Evolutionary conservation across 2,888 invertebrate genomes (phyloP), one percentile per base, ranked within the genome.

Genomic region (Pocota personata): DNA sequence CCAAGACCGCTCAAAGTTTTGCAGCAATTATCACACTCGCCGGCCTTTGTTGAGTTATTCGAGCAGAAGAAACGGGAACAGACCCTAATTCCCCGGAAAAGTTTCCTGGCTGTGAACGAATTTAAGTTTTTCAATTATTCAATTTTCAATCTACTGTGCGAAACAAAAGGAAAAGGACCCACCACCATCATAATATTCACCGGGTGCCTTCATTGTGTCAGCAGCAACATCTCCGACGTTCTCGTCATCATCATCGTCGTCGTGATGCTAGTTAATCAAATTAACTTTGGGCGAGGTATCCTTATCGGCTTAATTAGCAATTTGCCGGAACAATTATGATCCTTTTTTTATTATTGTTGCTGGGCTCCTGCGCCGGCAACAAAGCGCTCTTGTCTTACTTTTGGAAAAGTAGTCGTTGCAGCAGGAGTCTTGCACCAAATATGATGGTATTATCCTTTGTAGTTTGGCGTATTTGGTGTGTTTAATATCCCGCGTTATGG

Each of bases 231-330:
- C 24, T 10, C 19, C 16, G 35, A 43, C 71, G 21, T 50, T 32
- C 10, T 24, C 71, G 10, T 21, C 27, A 8, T 64, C 35, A 0
- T 35, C 50, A 3, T 48, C 46, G 35, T 64, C 30, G 40, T 58
- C 50, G 14, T 66, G 48, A 64, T 64, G 82, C 66, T 82, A 86
- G 86, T 86, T 86, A 86, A 86, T 86, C 86, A 86, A 86, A 86
- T 86, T 84, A 84, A 84, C 84, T 84, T 80, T 80, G 79, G 64
- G 21, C 84, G 75, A 84, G 84, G 71, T 84, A 84, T 80, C 82
- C 86, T 82, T 86, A 86, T 86, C 86, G 82, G 86, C 66, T 82
- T 86, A 86, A 86, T 86, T 82, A 87, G 82, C 82, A 87, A 87
- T 82, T 87, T 87, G 67, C 82, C 30, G 62, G 73, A 77, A 82